A percentile compares a stretch with the other conserved stretches of the same genome.
These are phyloP conservation scores for Chesias legatella DNA, from an alignment of 2,888 invertebrate genomes.

Conservation along the genomic window DNA sequence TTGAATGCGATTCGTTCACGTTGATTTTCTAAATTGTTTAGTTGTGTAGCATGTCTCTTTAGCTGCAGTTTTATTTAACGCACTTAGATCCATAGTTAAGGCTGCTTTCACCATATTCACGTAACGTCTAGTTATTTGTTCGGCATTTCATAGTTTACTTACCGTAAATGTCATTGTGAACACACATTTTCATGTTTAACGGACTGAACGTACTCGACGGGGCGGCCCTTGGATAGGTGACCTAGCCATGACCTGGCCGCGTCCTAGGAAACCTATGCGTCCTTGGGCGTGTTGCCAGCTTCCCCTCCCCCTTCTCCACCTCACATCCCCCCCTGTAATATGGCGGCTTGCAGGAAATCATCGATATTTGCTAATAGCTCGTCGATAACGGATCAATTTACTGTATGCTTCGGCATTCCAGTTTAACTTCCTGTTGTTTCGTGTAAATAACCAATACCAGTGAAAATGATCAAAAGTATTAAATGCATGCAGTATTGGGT, in stretches of 20 bases:
- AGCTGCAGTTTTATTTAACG: background rate
- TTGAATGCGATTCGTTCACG: slow-evolving; percentile 8
- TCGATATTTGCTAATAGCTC: slow-evolving; percentile 54
- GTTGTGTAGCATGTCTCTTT: background rate
- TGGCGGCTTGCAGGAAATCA: slow-evolving; percentile 49
- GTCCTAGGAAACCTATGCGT: slow-evolving; percentile 65
- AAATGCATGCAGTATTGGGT: too few species aligned
- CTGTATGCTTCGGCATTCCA: slow-evolving; percentile 32
- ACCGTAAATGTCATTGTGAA: too few species aligned
- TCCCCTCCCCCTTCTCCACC: slow-evolving; percentile 23
- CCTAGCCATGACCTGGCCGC: slow-evolving; percentile 59
- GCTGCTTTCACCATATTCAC: too few species aligned
- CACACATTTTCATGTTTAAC: slow-evolving; percentile 3
- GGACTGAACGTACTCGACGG: slow-evolving; percentile 15
- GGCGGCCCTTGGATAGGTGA: slow-evolving; percentile 30
- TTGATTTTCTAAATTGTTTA: slow-evolving; percentile 4
- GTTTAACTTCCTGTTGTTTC: slow-evolving; percentile 18
- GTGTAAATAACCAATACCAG: background rate
- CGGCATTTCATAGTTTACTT: too few species aligned
- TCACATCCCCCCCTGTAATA: slow-evolving; percentile 28
- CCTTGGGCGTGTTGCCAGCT: slow-evolving; percentile 67
- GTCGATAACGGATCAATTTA: slow-evolving; percentile 41
- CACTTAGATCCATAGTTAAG: background rate
- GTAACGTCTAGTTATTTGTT: too few species aligned
- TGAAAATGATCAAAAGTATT: too few species aligned